Percentiles rank a stretch among this genome's conserved stretches.
These are phyloP conservation scores for Eonycteris spelaea DNA, from an alignment of 2,113 vertebrate genomes.

Conservation along the genomic window DNA sequence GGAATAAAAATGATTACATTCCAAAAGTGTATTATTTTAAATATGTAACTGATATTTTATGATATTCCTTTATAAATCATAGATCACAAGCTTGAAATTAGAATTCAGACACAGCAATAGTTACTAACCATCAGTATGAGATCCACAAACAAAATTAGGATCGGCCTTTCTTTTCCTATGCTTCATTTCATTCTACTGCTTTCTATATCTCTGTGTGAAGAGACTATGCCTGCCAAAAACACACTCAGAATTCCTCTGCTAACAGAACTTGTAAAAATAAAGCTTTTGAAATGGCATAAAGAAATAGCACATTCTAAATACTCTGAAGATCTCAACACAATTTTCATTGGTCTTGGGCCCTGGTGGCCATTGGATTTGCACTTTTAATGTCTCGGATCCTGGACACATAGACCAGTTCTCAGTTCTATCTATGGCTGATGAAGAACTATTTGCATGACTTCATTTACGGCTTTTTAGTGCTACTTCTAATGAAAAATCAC, in stretches of 20 bases:
- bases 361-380: background rate
- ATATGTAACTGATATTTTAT: background rate
- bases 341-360: slow-evolving; percentile 12
- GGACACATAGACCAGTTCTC: background rate
- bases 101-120: background rate
- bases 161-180: background rate
- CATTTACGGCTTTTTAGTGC: background rate
- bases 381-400: background rate
- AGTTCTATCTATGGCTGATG: background rate
- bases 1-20: background rate
- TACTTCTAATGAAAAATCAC: slow-evolving; percentile 28
- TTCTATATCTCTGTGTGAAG: slow-evolving; percentile 46
- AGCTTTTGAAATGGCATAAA: slow-evolving; percentile 55
- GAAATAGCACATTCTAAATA: slow-evolving; percentile 52
- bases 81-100: background rate
- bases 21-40: background rate
- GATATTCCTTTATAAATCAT: background rate
- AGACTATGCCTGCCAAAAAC: slow-evolving; percentile 57
- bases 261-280: slow-evolving; percentile 69
- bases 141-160: background rate
- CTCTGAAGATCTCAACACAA: background rate
- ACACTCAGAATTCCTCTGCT: slow-evolving; percentile 62
- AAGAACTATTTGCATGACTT: slow-evolving; percentile 8
- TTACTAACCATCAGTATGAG: background rate
- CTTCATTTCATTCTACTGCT: slow-evolving; percentile 13